Evolutionary conservation across 2,888 invertebrate species (phyloP).

Genomic region (Euclidia mi): DNA sequence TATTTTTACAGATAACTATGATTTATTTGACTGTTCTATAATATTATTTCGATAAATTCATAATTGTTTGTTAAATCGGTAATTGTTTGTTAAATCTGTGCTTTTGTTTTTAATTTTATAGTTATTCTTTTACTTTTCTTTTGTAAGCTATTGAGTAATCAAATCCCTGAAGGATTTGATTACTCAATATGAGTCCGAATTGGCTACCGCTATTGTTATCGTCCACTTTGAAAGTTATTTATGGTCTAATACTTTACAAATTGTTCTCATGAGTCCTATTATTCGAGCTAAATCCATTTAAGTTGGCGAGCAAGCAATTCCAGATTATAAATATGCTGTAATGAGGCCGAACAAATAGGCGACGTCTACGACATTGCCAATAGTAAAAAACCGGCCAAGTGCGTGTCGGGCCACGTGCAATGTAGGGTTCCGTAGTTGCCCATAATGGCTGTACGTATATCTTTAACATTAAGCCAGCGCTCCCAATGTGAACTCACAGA

Average conservation of each 20-base stretch:
- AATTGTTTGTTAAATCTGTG: too few species aligned
- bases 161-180: conserved; percentile 4
- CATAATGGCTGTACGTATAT: too few species aligned
- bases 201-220: neutral
- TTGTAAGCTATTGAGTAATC: too few species aligned
- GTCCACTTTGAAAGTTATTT: neutral
- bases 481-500: too few species aligned
- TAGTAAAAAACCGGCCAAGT: conserved; percentile 10
- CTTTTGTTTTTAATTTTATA: conserved; percentile 20
- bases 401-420: conserved; percentile 10
- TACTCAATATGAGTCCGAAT: neutral
- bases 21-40: too few species aligned
- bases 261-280: neutral
- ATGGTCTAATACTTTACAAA: too few species aligned
- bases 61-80: too few species aligned
- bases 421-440: too few species aligned
- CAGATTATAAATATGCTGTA: conserved; percentile 9
- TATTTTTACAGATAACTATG: too few species aligned
- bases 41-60: too few species aligned
- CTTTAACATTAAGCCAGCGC: too few species aligned
- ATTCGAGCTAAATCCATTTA: neutral
- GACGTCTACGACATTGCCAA: conserved; percentile 28
- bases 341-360: conserved; percentile 25
- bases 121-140: neutral
- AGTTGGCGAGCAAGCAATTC: neutral